Conservation (phyloP, 1,140 invertebrate species). For the Neodiprion pinetum region DNA sequence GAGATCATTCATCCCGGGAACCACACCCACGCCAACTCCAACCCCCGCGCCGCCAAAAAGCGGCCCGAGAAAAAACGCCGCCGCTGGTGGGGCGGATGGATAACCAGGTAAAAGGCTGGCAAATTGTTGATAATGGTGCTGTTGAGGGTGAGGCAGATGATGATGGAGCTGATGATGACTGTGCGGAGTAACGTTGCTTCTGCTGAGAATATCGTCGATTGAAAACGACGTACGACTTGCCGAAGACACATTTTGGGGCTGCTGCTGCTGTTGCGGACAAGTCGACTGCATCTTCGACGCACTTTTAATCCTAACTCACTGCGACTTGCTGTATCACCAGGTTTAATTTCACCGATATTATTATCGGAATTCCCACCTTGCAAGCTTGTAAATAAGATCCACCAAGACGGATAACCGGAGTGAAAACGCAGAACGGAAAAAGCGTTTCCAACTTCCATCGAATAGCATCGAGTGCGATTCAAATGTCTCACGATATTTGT, state of each 20-base stretch:
- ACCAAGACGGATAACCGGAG: too few species aligned
- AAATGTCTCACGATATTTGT: too few species aligned
- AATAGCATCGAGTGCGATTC: too few species aligned
- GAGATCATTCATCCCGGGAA: conserved; percentile 53
- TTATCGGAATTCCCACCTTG: too few species aligned
- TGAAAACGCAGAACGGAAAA: too few species aligned
- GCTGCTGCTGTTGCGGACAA: conserved; percentile 53
- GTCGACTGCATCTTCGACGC: conserved; percentile 52
- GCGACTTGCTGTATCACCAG: too few species aligned
- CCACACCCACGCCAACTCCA: conserved; percentile 52
- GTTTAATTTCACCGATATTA: too few species aligned
- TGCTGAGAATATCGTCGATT: conserved; percentile 82
- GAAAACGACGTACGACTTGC: conserved; percentile 72
- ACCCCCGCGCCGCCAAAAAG: conserved; percentile 52
- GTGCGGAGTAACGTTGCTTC: conserved; percentile 58
- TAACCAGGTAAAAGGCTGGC: conserved; percentile 59
- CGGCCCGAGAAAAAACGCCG: conserved; percentile 59
- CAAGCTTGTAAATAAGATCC: too few species aligned
- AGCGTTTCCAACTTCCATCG: too few species aligned
- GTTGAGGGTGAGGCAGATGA: conserved; percentile 18
- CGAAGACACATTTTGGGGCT: conserved; percentile 51
- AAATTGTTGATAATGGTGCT: conserved; percentile 61
- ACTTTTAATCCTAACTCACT: not conserved
- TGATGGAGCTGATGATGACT: conserved; percentile 39
- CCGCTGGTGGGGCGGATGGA: conserved; percentile 57